Percentiles rank a stretch among this genome's conserved stretches.
These are phyloP conservation scores for Carassius gibelio DNA, from an alignment of 2,113 vertebrate species.

Conservation along the genomic window DNA sequence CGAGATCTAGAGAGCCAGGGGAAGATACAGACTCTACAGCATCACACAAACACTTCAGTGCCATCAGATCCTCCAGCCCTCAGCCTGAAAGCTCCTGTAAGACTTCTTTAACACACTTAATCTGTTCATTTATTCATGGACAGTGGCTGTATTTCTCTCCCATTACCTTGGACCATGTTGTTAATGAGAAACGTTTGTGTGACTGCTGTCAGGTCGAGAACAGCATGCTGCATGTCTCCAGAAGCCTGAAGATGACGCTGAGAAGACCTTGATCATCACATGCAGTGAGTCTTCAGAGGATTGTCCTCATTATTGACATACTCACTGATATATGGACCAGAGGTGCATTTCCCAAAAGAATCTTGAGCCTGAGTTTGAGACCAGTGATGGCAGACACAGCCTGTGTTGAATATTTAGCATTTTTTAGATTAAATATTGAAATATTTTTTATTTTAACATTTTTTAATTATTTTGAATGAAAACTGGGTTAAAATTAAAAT, in stretches of 20 bases:
- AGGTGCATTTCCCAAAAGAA: neutral
- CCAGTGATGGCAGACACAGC: too few relatives aligned
- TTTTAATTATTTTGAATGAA: too few relatives aligned
- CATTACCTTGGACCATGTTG: neutral
- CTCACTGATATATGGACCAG: too few relatives aligned
- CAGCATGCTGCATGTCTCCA: neutral
- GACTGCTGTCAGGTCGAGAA: conserved; percentile 16
- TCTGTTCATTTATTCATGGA: too few relatives aligned
- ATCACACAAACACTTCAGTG: neutral
- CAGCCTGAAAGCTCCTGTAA: neutral
- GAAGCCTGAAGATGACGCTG: conserved; percentile 61
- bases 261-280: conserved; percentile 64
- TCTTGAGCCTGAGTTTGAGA: neutral
- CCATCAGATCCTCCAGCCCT: conserved; percentile 22
- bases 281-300: conserved; percentile 58
- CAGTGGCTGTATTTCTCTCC: neutral
- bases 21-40: neutral
- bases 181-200: neutral
- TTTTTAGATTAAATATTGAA: too few relatives aligned
- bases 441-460: too few relatives aligned
- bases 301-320: neutral
- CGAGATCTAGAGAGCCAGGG: conserved; percentile 29
- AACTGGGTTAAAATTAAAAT: neutral
- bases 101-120: neutral
- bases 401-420: too few relatives aligned